Evolutionary conservation across 2,113 vertebrate species (phyloP).

Genomic region (Chionodraco myersi): DNA sequence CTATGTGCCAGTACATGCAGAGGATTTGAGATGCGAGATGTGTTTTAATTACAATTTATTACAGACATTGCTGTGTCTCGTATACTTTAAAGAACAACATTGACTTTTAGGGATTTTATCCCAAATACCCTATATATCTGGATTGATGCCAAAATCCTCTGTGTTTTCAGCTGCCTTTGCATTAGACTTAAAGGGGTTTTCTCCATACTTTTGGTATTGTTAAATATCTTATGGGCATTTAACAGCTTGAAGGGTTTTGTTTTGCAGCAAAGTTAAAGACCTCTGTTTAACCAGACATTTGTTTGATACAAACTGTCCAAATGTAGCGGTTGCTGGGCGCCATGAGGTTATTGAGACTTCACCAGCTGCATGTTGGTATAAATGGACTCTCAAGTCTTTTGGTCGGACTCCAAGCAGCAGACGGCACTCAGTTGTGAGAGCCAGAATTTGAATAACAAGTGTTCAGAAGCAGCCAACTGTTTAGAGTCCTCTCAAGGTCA

Average conservation of each 20-base stretch:
- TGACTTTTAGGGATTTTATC: slow-evolving; percentile 2
- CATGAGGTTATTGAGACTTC: slow-evolving; percentile 22
- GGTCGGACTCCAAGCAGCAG: slow-evolving; percentile 66
- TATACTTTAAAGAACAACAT: not conserved
- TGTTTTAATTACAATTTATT: too few species aligned
- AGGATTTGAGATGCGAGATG: not conserved
- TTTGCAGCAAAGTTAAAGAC: not conserved
- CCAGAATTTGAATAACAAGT: slow-evolving; percentile 81
- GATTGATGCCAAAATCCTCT: not conserved
- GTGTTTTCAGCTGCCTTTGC: not conserved
- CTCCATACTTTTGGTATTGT: not conserved
- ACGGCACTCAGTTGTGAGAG: slow-evolving; percentile 61
- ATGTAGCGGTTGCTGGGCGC: slow-evolving; percentile 4
- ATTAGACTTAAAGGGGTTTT: too few species aligned
- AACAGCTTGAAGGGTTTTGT: not conserved
- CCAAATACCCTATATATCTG: too few species aligned
- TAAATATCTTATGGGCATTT: too few species aligned
- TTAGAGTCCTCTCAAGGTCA: slow-evolving; percentile 71
- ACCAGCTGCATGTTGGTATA: slow-evolving; percentile 74
- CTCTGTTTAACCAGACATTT: not conserved
- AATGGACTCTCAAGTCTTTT: slow-evolving; percentile 61
- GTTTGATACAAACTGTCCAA: slow-evolving; percentile 2
- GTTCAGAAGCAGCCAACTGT: slow-evolving; percentile 77
- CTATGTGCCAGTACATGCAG: not conserved
- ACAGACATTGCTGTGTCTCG: too few species aligned